Percentiles rank a stretch among this genome's conserved stretches.
phyloP scores from a whole-genome alignment of 2,888 invertebrate species.

The Plusia festucae region DNA sequence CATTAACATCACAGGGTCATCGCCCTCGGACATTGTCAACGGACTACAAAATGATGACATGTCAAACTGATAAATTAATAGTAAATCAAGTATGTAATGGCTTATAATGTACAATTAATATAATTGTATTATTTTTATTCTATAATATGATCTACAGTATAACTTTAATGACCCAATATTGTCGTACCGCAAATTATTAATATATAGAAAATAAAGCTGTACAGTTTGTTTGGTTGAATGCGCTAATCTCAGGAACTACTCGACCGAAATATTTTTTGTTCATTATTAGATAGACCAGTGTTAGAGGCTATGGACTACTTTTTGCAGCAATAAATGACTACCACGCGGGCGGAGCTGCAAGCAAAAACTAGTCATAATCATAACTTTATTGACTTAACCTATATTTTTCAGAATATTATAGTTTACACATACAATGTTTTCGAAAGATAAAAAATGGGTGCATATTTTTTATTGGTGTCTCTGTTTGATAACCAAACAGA shows the following conservation, averaged over 20 bases:
- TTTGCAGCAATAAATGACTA: too few relatives aligned
- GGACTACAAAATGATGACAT: constrained; percentile 40
- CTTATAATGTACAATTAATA: constrained; percentile 10
- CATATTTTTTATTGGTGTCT: not conserved
- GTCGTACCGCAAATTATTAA: too few relatives aligned
- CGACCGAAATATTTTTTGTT: too few relatives aligned
- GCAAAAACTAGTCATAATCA: too few relatives aligned
- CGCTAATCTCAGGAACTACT: too few relatives aligned
- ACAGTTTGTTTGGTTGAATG: too few relatives aligned
- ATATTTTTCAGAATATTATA: constrained; percentile 9
- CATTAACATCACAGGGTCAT: constrained; percentile 28
- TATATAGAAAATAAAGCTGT: too few relatives aligned
- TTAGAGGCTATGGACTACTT: too few relatives aligned
- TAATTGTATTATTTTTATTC: not conserved
- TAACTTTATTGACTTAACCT: too few relatives aligned
- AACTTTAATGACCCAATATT: too few relatives aligned
- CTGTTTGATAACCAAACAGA: constrained; percentile 27
- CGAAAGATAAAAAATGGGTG: not conserved
- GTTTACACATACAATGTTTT: not conserved
- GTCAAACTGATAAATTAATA: constrained; percentile 32
- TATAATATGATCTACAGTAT: not conserved
- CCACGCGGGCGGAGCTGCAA: too few relatives aligned
- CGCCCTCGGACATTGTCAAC: constrained; percentile 52
- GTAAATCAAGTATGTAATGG: constrained; percentile 38
- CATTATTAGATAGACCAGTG: too few relatives aligned